Percentiles rank a stretch among this genome's conserved stretches.
Conservation (phyloP, 2,113 vertebrate genomes). For the Camelus bactrianus region DNA sequence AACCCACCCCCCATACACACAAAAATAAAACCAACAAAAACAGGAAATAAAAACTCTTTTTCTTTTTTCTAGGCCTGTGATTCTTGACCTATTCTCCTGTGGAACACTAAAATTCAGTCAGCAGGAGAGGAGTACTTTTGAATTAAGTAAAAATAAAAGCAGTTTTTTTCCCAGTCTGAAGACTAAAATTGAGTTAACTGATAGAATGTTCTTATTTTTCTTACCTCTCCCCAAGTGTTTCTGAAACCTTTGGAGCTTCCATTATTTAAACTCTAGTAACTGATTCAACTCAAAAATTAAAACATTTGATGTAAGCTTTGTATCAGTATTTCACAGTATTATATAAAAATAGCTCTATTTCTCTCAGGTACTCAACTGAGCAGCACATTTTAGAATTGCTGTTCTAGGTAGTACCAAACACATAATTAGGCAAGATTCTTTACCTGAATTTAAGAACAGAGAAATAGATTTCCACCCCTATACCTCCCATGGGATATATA, state of each 20-base stretch:
- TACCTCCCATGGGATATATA: not conserved
- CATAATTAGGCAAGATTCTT: not conserved
- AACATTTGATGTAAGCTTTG: conserved; percentile 36
- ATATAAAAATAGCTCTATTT: conserved; percentile 28
- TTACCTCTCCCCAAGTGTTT: conserved; percentile 40
- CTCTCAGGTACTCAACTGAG: conserved; percentile 34
- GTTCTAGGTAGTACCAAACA: not conserved
- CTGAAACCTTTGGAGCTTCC: not conserved
- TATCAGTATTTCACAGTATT: not conserved
- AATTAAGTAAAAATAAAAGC: conserved; percentile 43
- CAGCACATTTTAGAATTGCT: conserved; percentile 32
- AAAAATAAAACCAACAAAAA: not conserved
- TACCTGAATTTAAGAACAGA: conserved; percentile 56
- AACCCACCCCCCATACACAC: not conserved
- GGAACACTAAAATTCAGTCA: not conserved
- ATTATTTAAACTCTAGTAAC: conserved; percentile 53
- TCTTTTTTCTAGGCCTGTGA: not conserved
- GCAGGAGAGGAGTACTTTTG: not conserved
- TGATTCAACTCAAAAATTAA: conserved; percentile 47
- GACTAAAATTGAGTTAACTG: conserved; percentile 12
- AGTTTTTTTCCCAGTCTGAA: not conserved
- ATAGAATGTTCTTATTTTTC: conserved; percentile 37
- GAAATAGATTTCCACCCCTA: not conserved
- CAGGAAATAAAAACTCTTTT: not conserved
- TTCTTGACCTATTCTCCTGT: not conserved